Evolutionary conservation across 2,888 invertebrate genomes (phyloP), one percentile per base, ranked within the genome.

Genomic region (Galeruca laticollis): DNA sequence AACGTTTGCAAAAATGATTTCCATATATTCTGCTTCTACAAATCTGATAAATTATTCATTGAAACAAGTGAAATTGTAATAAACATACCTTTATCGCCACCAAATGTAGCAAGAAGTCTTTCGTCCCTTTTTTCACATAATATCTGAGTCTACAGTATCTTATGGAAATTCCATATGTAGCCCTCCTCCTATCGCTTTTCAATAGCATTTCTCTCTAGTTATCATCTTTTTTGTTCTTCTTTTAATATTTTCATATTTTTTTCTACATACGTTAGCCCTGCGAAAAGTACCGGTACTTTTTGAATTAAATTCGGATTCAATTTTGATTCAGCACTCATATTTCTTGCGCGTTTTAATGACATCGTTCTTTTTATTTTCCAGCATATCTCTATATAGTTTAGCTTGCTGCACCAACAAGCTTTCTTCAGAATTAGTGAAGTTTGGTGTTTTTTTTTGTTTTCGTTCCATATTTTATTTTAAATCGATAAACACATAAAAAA

Each of bases 21-120:
- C 54, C 54, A 54, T 54, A 54, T 31, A n/a, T 54, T 54, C 54
- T n/a, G 10, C 54, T 31, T 31, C 54, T n/a, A n/a, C n/a, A n/a
- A n/a, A n/a, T n/a, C n/a, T n/a, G n/a, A n/a, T n/a, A n/a, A n/a
- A n/a, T n/a, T n/a, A n/a, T n/a, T n/a, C n/a, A n/a, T n/a, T n/a
- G n/a, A n/a, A n/a, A n/a, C n/a, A n/a, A n/a, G n/a, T n/a, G n/a
- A n/a, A n/a, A n/a, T n/a, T n/a, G n/a, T n/a, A n/a, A n/a, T n/a
- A n/a, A n/a, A n/a, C n/a, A 54, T 54, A 47, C 47, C 47, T 47
- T 18, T 47, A 18, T 47, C 54, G n/a, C 54, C 54, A 54, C 54
- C 54, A 13, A 54, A 54, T 54, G 18, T 54, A 31, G 54, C 54
- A 26, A 10, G 10, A 11, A 54, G 13, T 26, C 54, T 31, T 54